Base-by-base conservation (phyloP, 2,113 vertebrate genomes). In the Ameiurus melas region DNA sequence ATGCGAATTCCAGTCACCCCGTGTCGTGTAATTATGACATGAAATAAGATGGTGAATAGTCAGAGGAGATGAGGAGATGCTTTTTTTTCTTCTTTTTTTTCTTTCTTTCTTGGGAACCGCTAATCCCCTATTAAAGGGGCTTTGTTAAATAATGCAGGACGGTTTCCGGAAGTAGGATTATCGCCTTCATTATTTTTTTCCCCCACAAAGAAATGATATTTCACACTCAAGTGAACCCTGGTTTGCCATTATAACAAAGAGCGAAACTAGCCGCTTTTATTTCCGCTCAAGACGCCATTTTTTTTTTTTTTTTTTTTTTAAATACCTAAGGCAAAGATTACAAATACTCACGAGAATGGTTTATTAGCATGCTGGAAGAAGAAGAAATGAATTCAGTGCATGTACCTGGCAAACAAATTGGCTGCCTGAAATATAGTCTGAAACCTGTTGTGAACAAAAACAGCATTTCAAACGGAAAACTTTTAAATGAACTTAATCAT, bases 91-190 rank as follows among this genome's bases (percentile, higher is more conserved):
- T 95, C 96, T 95, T 96, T 95, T 96, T 94, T 97, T 53, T 95
- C 96, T 95, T 96, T 95, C 96, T 94, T 97, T 93, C 95, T 95
- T 96, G 95, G 96, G 95, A 97, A 96, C 95, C 87, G 93, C 97
- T 99, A 99, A 99, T 99, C 98, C 98, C 96, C 96, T 96, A 97
- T 98, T 98, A 97, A 99, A 97, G 97, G 96, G 95, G 95, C 96
- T 97, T 97, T 96, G 96, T 98, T 97, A 97, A 98, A 98, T 97
- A 98, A 97, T 97, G 97, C 97, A 96, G 95, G 96, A 97, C 96
- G 97, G 96, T 99, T 98, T 99, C 98, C 97, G 97, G 97, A 99
- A 99, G 97, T 98, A 95, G 97, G 97, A 99, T 99, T 98, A 99
- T 94, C 95, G 94, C 96, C 94, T 96, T 96, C 95, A 94, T 97